Evolutionary conservation across 2,113 vertebrate genomes (phyloP).

Genomic region (Callithrix jacchus): DNA sequence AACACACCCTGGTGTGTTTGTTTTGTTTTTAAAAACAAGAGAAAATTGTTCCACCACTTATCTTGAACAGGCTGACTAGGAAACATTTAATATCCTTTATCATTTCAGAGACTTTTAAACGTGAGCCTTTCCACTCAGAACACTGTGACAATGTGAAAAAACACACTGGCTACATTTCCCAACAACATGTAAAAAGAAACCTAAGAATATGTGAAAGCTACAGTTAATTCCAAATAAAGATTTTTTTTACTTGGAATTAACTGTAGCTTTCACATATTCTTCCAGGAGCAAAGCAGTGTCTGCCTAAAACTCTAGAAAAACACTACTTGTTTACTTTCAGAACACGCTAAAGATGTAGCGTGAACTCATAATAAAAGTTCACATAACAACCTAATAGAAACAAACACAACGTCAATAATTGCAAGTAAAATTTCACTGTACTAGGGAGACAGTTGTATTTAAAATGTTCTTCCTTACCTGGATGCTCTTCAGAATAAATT

Average conservation of each 20-base stretch:
- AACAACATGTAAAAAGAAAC: constrained; percentile 47
- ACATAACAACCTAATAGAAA: background rate
- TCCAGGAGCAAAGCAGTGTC: constrained; percentile 1
- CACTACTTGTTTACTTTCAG: background rate
- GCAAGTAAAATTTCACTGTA: constrained; percentile 13
- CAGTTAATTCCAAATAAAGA: no score
- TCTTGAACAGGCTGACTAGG: constrained; percentile 11
- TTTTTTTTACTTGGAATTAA: no score
- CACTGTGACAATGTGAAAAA: constrained; percentile 54
- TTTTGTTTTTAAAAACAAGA: constrained; percentile 59
- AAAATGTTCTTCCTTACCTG: constrained; percentile 87
- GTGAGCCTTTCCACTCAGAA: constrained; percentile 43
- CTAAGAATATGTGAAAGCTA: background rate
- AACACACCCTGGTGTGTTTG: constrained; percentile 16
- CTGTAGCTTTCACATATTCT: background rate
- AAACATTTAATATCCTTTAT: constrained; percentile 42
- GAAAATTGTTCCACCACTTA: constrained; percentile 51
- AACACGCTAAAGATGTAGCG: background rate
- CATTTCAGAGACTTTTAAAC: constrained; percentile 48
- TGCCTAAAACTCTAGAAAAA: constrained; percentile 20
- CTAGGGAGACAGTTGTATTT: background rate
- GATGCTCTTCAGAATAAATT: constrained; percentile 86
- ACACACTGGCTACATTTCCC: background rate
- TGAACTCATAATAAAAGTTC: constrained; percentile 9
- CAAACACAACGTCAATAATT: background rate